Conservation (phyloP, 2,797 vertebrate species). For the Rhinatrema bivittatum region DNA sequence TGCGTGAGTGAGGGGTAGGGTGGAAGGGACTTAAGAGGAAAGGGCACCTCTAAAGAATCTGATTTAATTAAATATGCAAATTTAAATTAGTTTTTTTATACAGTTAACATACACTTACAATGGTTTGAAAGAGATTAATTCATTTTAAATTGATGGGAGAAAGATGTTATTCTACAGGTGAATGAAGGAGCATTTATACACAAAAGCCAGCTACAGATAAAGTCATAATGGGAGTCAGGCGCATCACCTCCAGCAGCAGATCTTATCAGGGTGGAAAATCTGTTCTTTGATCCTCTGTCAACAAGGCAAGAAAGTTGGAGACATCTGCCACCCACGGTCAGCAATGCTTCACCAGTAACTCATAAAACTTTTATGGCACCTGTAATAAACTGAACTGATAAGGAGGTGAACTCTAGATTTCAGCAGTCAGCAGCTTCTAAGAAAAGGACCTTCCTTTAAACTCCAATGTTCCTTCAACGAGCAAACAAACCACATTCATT, state of each 20-base stretch:
- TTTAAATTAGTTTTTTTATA: too few relatives aligned
- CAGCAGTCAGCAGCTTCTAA: slow-evolving; percentile 61
- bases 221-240: slow-evolving; percentile 39
- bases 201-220: slow-evolving; percentile 15
- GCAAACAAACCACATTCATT: slow-evolving; percentile 47
- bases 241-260: slow-evolving; percentile 33
- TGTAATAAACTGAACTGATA: slow-evolving; percentile 59
- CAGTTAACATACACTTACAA: too few relatives aligned
- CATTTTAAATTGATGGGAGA: too few relatives aligned
- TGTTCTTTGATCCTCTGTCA: slow-evolving; percentile 72
- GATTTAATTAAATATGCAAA: too few relatives aligned
- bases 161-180: too few relatives aligned
- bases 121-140: too few relatives aligned
- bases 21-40: too few relatives aligned
- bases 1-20: too few relatives aligned
- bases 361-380: slow-evolving; percentile 68
- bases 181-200: too few relatives aligned
- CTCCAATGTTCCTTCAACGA: slow-evolving; percentile 53
- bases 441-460: slow-evolving; percentile 43
- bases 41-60: too few relatives aligned
- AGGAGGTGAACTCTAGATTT: slow-evolving; percentile 47
- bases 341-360: slow-evolving; percentile 39
- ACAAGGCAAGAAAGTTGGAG: slow-evolving; percentile 49
- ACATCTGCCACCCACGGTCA: slow-evolving; percentile 53
- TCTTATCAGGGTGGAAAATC: slow-evolving; percentile 64